Conservation (phyloP, 1,140 invertebrate genomes). For the Luehdorfia chinensis region DNA sequence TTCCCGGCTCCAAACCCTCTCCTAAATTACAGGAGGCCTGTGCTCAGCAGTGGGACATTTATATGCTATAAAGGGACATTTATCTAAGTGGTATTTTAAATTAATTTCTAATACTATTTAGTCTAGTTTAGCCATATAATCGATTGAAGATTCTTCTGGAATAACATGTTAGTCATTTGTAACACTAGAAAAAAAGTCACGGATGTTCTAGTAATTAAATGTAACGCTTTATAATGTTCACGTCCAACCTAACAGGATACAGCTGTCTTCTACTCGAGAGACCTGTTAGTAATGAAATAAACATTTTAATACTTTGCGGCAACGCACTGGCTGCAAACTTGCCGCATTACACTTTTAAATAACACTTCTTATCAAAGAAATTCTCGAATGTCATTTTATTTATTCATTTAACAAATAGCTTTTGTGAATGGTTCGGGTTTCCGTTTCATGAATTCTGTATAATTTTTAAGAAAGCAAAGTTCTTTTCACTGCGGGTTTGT, state of each 20-base stretch:
- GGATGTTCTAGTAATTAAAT: slow-evolving; percentile 18
- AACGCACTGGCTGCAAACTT: slow-evolving; percentile 7
- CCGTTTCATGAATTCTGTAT: slow-evolving; percentile 11
- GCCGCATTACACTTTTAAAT: slow-evolving; percentile 38
- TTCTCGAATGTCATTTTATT: slow-evolving; percentile 20
- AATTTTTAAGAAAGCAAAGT: no score
- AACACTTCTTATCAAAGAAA: slow-evolving; percentile 20
- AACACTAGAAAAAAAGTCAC: slow-evolving; percentile 14
- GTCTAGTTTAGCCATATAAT: no score
- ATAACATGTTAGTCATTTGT: slow-evolving; percentile 7
- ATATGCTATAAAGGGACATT: no score
- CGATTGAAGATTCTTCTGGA: no score
- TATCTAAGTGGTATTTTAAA: no score
- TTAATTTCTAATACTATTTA: no score
- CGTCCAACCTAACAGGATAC: slow-evolving; percentile 40
- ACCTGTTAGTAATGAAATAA: slow-evolving; percentile 43
- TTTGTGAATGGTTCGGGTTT: slow-evolving; percentile 6
- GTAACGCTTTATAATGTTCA: slow-evolving; percentile 10
- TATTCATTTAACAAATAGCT: slow-evolving; percentile 9
- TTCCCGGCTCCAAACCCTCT: no score
- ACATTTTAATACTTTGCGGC: slow-evolving; percentile 43
- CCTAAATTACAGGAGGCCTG: no score
- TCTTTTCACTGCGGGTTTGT: slow-evolving; percentile 1
- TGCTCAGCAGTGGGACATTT: no score
- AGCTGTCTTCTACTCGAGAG: slow-evolving; percentile 33